A percentile compares a stretch with the other conserved stretches of the same genome.
Evolutionary conservation across 2,888 invertebrate genomes (phyloP).

Genomic region (Drosophila leonis): DNA sequence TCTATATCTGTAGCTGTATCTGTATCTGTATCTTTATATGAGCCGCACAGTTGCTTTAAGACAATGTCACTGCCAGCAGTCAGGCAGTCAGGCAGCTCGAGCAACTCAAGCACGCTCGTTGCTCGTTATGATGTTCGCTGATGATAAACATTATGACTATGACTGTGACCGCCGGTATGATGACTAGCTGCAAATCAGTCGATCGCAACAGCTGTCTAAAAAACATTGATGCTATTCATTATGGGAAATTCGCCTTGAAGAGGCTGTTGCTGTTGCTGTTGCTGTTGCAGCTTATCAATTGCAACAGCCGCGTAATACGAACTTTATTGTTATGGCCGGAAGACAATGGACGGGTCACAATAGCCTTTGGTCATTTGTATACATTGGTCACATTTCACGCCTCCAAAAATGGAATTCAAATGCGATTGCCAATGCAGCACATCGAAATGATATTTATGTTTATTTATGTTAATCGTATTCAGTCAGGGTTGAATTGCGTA

Average conservation of each 20-base stretch:
- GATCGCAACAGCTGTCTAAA: constrained; percentile 24
- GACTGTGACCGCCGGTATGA: constrained; percentile 22
- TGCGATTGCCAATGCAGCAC: constrained; percentile 19
- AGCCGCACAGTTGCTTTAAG: constrained; percentile 21
- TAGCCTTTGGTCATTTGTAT: constrained; percentile 20
- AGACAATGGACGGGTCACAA: constrained; percentile 22
- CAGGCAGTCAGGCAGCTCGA: constrained; percentile 3
- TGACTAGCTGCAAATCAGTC: constrained; percentile 19
- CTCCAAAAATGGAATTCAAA: constrained; percentile 19
- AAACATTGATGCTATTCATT: constrained; percentile 29
- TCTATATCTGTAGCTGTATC: constrained; percentile 4
- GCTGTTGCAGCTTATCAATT: constrained; percentile 35
- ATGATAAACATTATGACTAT: constrained; percentile 18
- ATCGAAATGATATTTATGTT: constrained; percentile 27
- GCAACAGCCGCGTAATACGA: constrained; percentile 38
- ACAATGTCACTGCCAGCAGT: constrained; percentile 46
- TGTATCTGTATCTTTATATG: constrained; percentile 1
- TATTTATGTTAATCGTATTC: constrained; percentile 1
- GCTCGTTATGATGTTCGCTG: constrained; percentile 20
- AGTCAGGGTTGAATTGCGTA: constrained; percentile 21
- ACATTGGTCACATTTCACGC: constrained; percentile 11
- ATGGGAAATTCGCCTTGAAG: constrained; percentile 30
- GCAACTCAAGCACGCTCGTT: constrained; percentile 1
- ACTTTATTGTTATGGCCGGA: constrained; percentile 7
- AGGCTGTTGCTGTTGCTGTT: background rate